Base-by-base conservation (phyloP, 2,888 invertebrate species). In the Hofmannophila pseudospretella region DNA sequence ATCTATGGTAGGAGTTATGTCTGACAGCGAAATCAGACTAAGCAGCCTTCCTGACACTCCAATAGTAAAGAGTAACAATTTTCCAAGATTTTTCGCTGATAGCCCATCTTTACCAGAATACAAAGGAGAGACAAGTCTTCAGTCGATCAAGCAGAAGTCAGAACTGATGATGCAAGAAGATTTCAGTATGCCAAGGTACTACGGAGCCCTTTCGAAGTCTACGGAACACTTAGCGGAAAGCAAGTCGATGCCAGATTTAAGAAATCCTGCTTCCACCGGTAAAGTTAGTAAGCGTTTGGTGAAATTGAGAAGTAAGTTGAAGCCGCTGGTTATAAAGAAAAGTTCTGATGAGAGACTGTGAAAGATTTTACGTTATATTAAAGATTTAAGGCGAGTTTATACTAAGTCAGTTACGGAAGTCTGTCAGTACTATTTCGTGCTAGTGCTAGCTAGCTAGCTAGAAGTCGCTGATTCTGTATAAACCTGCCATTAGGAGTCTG, bases 151-250 rank as follows among this genome's bases (percentile, higher is more conserved):
- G 39, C 89, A 89, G 54, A 82, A 89, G 29, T 85, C 89, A 0
- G 88, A 87, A 28, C 45, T 78, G 46, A 71, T 81, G 69, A 79
- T 81, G 20, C 75, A 82, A 14, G 84, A 88, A 42, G 91, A 90
- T 45, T 90, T 88, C 36, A 89, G 90, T 11, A 90, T 90, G 91
- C 90, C 90, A 0, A 74, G 91, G 39, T 90, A 90, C 49, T 90
- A 89, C 47, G 87, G 90, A 0, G 71, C 81, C 1, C 64, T 79
- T 1, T 53, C 76, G 0, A 75, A 79, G 29, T 44, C 68, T 0
- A 44, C 57, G 0, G 75, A 79, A 20, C 55, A 57, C 3, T 42
- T 61, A 2, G 60, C 81, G 0, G 84, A 86, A 35, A 87, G 88
- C 34, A 87, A 84, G 32, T 87, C 88, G 0, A 86, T 88, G 86